Conservation (phyloP, 2,888 invertebrate genomes). For the Pammene aurita region DNA sequence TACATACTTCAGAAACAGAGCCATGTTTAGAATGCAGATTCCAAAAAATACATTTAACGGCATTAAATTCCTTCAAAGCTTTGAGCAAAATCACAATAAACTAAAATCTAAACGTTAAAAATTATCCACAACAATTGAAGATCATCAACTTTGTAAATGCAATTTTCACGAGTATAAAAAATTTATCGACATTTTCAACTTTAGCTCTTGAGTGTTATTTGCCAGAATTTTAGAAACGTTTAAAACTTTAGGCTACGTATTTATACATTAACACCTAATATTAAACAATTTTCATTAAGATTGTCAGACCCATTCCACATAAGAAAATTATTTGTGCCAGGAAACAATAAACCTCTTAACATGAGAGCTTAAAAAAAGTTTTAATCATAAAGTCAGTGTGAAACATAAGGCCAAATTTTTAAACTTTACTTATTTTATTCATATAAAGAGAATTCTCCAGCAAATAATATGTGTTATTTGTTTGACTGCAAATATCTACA, state of each 20-base stretch:
- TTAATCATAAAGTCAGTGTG: not conserved
- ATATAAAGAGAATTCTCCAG: not conserved
- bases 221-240: slow-evolving; percentile 60
- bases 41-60: slow-evolving; percentile 45
- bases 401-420: not conserved
- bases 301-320: slow-evolving; percentile 54
- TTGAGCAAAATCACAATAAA: slow-evolving; percentile 68
- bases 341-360: not conserved
- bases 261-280: slow-evolving; percentile 62
- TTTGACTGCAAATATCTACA: slow-evolving; percentile 34
- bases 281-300: slow-evolving; percentile 53
- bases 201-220: slow-evolving; percentile 50
- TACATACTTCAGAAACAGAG: slow-evolving; percentile 18
- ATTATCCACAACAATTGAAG: slow-evolving; percentile 48
- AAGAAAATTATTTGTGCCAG: not conserved
- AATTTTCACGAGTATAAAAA: slow-evolving; percentile 69
- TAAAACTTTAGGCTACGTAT: slow-evolving; percentile 66
- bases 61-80: slow-evolving; percentile 57
- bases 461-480: not conserved
- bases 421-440: not conserved
- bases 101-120: slow-evolving; percentile 50
- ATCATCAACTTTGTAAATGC: slow-evolving; percentile 54
- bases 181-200: slow-evolving; percentile 64
- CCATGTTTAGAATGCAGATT: slow-evolving; percentile 21
- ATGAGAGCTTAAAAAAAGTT: no score